Evolutionary conservation across 1,140 invertebrate species (phyloP), one percentile per base, ranked within the genome.

Genomic region (Eciton burchellii): DNA sequence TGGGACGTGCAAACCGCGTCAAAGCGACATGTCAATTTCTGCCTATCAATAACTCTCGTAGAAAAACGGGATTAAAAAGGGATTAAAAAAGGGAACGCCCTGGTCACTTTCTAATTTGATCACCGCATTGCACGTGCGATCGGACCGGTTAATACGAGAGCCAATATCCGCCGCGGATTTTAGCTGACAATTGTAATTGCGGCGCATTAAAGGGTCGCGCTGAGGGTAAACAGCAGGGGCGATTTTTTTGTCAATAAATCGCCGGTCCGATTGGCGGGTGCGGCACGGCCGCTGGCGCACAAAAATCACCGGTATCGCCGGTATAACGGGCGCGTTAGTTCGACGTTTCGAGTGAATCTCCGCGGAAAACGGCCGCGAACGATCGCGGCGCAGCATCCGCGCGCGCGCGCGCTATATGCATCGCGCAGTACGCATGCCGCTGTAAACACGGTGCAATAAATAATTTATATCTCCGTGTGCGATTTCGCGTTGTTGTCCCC

Each of bases 141-240:
- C 16, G 19, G 21, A 11, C 19, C 49, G 35, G 8, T n/a, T 45
- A 57, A 56, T 70, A 4, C 52, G 56, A 19, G 35, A 19, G 19
- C 43, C 41, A 49, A 62, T 68, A 52, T 68, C 14, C 45, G 21
- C 8, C 26, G 43, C n/a, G 21, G 8, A 24, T 12, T 49, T 21
- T 47, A 49, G 66, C 35, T 3, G 49, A 54, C 29, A 41, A 35
- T 74, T 74, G 26, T 63, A 62, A 74, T 35, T n/a, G 12, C 35
- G 47, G 24, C 29, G 9, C 21, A 47, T 73, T 73, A 26, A 35
- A 71, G 19, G 41, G n/a, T 19, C n/a, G 26, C 54, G 35, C 9
- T 47, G 45, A 29, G 12, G 5, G 54, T 57, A 76, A 52, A 76
- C 12, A 76, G 49, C 45, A n/a, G n/a, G 24, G 41, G 0, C 14